phyloP scores from a whole-genome alignment of 2,113 vertebrate genomes.

The Dascyllus trimaculatus region DNA sequence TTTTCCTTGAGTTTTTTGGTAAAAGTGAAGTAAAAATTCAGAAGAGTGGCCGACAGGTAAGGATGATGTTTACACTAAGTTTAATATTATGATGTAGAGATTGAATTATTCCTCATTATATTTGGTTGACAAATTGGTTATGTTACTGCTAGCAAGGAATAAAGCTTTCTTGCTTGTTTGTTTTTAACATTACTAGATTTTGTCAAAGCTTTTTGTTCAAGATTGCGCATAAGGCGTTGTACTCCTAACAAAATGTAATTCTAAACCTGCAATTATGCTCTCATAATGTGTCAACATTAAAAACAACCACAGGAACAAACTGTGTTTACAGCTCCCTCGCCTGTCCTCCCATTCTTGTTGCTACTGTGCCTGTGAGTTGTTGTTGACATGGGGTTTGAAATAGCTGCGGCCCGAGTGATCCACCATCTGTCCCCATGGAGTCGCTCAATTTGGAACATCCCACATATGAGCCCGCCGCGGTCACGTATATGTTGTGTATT shows the following conservation, averaged over 20 bases:
- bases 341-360: conserved; percentile 25
- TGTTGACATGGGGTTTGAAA: conserved; percentile 78
- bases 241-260: neutral
- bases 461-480: conserved; percentile 36
- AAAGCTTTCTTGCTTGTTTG: neutral
- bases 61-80: conserved; percentile 15
- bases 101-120: neutral
- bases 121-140: neutral
- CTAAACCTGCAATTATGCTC: conserved; percentile 3
- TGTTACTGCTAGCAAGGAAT: neutral
- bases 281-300: conserved; percentile 34
- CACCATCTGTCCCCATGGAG: conserved; percentile 70
- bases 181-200: too few species aligned
- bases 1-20: neutral
- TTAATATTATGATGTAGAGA: neutral
- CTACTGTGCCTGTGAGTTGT: conserved; percentile 52
- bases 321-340: conserved; percentile 62
- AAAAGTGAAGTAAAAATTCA: conserved; percentile 1
- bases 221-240: neutral
- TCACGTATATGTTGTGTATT: conserved; percentile 49
- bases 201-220: too few species aligned
- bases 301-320: conserved; percentile 43
- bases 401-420: conserved; percentile 66
- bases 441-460: conserved; percentile 65
- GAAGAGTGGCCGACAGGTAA: conserved; percentile 58